Evolutionary conservation across 2,113 vertebrate species (phyloP).

Genomic region (Psophia crepitans): DNA sequence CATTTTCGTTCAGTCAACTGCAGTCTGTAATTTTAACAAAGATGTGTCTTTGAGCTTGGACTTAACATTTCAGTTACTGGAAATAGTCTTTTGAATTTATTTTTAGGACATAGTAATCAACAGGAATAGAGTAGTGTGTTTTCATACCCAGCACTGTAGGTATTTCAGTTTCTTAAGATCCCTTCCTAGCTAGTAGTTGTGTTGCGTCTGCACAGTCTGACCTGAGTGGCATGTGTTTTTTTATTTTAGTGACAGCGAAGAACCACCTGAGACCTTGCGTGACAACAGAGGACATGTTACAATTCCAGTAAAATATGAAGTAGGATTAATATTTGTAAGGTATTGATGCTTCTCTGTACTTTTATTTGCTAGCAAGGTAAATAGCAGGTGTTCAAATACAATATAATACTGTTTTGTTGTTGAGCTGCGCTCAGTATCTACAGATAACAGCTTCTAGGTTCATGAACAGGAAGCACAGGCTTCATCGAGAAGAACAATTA

Average conservation of each 20-base stretch:
- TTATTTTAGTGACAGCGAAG: conserved; percentile 89
- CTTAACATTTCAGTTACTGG: not conserved
- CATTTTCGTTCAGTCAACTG: not conserved
- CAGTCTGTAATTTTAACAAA: not conserved
- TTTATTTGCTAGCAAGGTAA: not conserved
- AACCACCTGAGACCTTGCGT: conserved; percentile 71
- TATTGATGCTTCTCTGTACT: conserved; percentile 59
- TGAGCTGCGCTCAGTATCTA: not conserved
- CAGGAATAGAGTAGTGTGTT: not conserved
- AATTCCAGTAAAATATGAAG: conserved; percentile 88
- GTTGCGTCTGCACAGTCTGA: not conserved
- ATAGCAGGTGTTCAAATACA: not conserved
- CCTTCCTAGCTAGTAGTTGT: not conserved
- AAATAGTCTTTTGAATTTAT: not conserved
- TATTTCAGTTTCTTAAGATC: not conserved
- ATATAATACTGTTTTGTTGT: not conserved
- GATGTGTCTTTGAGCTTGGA: not conserved
- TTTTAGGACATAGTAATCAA: not conserved
- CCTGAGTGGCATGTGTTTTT: not conserved
- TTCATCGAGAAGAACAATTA: not conserved
- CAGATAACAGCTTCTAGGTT: not conserved
- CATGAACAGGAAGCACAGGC: not conserved
- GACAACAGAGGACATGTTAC: conserved; percentile 82
- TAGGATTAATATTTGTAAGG: conserved; percentile 84
- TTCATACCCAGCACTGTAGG: not conserved